phyloP scores from a whole-genome alignment of 2,888 invertebrate species.

The Electrophaes corylata region DNA sequence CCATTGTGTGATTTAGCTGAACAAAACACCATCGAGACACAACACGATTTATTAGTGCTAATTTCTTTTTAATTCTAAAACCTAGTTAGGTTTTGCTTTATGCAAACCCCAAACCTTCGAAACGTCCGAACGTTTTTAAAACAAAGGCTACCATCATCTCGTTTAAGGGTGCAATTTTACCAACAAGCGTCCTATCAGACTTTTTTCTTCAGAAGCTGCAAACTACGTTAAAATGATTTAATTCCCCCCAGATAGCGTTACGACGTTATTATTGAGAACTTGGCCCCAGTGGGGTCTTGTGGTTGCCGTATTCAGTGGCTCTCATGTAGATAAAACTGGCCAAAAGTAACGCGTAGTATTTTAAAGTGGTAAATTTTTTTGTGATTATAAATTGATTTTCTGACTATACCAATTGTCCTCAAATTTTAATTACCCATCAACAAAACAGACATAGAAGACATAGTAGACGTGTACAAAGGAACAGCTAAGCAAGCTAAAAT shows the following conservation, averaged over 20 bases:
- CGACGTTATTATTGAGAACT: conserved; percentile 69
- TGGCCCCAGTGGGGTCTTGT: conserved; percentile 9
- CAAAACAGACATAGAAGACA: no score
- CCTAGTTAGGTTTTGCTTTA: no score
- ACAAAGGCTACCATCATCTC: conserved; percentile 44
- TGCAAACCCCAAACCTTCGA: conserved; percentile 29
- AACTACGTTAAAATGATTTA: conserved; percentile 84
- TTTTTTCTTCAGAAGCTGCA: conserved; percentile 73
- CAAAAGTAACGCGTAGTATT: neutral
- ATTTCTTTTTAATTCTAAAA: no score
- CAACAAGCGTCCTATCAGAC: conserved; percentile 67
- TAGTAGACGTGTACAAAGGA: no score
- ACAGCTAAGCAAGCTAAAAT: no score
- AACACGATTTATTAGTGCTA: no score
- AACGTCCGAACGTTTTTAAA: conserved; percentile 50
- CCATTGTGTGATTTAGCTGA: no score
- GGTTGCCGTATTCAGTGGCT: conserved; percentile 10
- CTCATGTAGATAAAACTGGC: neutral
- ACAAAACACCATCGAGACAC: no score
- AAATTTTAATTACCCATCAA: no score
- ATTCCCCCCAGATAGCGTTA: conserved; percentile 78
- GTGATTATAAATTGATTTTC: no score
- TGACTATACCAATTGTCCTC: no score
- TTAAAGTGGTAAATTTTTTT: no score
- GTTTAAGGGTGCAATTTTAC: conserved; percentile 62